phyloP scores from a whole-genome alignment of 2,888 invertebrate genomes.

The Eilema sororculum region DNA sequence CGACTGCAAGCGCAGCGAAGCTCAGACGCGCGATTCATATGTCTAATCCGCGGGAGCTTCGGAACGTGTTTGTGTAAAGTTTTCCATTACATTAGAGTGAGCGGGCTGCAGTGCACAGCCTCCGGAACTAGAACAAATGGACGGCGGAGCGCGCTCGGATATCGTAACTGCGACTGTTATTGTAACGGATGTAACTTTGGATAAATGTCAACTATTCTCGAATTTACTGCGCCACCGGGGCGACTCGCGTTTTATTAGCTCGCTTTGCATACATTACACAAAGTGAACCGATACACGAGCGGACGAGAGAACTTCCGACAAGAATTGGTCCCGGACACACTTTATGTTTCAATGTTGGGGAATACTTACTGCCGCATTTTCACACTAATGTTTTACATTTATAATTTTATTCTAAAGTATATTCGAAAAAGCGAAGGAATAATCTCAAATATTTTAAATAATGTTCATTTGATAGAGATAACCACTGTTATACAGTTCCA shows the following conservation, averaged over 20 bases:
- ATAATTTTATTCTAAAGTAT: constrained; percentile 45
- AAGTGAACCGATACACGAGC: constrained; percentile 66
- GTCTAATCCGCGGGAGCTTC: constrained; percentile 70
- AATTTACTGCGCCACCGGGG: constrained; percentile 77
- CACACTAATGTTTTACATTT: constrained; percentile 26
- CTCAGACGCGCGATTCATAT: constrained; percentile 49
- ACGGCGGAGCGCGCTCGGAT: constrained; percentile 72
- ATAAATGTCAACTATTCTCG: constrained; percentile 84
- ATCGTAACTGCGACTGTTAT: constrained; percentile 83
- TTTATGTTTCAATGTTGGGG: constrained; percentile 36
- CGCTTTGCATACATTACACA: constrained; percentile 80
- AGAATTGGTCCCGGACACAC: constrained; percentile 47
- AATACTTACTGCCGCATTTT: constrained; percentile 37
- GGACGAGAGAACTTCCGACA: constrained; percentile 57
- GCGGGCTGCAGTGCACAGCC: constrained; percentile 56
- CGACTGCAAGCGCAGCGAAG: constrained; percentile 31
- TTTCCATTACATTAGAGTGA: constrained; percentile 78
- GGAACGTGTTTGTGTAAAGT: constrained; percentile 77
- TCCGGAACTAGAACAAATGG: constrained; percentile 82
- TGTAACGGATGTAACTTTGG: constrained; percentile 85
- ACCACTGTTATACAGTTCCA: constrained; percentile 30
- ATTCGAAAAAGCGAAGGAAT: constrained; percentile 47
- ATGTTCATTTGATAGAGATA: constrained; percentile 60
- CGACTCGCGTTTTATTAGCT: constrained; percentile 81
- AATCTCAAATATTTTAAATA: constrained; percentile 62